Base-by-base conservation (phyloP, 2,113 vertebrate species). In the Bubo scandiacus region DNA sequence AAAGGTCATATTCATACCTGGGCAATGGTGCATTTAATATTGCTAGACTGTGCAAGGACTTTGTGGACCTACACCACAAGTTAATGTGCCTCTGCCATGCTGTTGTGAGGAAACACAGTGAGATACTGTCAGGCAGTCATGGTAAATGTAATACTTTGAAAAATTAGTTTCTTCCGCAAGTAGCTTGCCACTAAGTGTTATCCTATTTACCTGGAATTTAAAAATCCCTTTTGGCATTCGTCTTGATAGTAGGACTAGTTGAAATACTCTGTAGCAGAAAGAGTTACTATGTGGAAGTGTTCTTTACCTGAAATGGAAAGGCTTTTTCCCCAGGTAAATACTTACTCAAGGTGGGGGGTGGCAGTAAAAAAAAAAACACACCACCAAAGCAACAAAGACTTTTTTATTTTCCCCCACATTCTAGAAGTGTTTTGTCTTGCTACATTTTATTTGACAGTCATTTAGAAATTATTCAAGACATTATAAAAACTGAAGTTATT, bases 81-180 rank as follows among this genome's bases (percentile, higher is more conserved):
- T 42, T 25, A 75, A 6, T 0, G 3, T 22, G 42, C 11, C 29
- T 11, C 36, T 57, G 29, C 32, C 9, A 1, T 5, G 12, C 32
- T 36, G 5, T 3, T 38, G 29, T 2, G 4, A 25, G 27, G 26
- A 66, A 80, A 54, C 2, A 2, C 21, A 25, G 18, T 3, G 40
- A 49, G 49, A 79, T 6, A 3, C 21, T 20, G 14, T 55, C 47
- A 88, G 47, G n/a, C 15, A 67, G 21, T 32, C 34, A 22, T 3
- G 8, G 49, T 10, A 68, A 73, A 45, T 0, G 0, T 6, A 65
- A 47, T 6, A 13, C 32, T 61, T 65, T 2, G 55, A 67, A 75
- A 85, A 55, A 57, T 51, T 68, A 22, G 7, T 30, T 90, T 63
- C 45, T 88, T 84, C 29, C 67, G 38, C 32, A 88, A 67, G 47